Base-by-base conservation (phyloP, 2,888 invertebrate genomes). In the Tineola bisselliella region DNA sequence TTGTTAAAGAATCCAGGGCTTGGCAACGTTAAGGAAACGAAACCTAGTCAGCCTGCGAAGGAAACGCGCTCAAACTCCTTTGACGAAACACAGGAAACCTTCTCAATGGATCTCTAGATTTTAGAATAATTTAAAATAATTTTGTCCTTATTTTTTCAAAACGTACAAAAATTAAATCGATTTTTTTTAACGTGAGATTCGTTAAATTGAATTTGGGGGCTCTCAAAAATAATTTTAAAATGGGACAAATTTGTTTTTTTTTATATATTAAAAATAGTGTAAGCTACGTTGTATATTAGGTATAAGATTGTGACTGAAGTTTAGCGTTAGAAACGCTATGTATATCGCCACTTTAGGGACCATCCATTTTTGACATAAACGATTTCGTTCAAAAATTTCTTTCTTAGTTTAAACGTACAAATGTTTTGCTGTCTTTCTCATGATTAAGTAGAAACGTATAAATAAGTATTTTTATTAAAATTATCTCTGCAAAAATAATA, bases 1-100 rank as follows among this genome's bases (percentile, higher is more conserved):
- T 72, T 93, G 66, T 69, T 91, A 63, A 91, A 90, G 71, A 91
- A 90, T 66, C 83, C 84, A 1, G 87, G 87, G 1, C 76, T 88
- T 5, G 79, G 81, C 13, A 81, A 87, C 12, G 71, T 68, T 43
- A 63, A 71, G 44, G 69, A 70, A 19, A 63, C 70, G 5, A 64
- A 74, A 1, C 66, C 70, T 2, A 63, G 70, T 4, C 65, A 73
- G 1, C 66, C 70, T 1, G 73, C 69, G 52, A 77, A 78, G 62
- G 71, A 73, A 60, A 69, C 74, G 6, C 76, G 83, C 52, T 80
- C 84, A 15, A 81, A 82, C 66, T 81, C 84, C 62, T 84, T 84
- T 64, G 87, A 87, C 62, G 87, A 87, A 67, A 73, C 84, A 44
- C 86, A 86, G 69, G 88, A 88, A 70, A 87, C 87, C 8, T 88